Percentiles rank a stretch among this genome's conserved stretches.
These are phyloP conservation scores for Amia ocellicauda DNA, from an alignment of 2,113 vertebrate genomes.

Conservation along the genomic window DNA sequence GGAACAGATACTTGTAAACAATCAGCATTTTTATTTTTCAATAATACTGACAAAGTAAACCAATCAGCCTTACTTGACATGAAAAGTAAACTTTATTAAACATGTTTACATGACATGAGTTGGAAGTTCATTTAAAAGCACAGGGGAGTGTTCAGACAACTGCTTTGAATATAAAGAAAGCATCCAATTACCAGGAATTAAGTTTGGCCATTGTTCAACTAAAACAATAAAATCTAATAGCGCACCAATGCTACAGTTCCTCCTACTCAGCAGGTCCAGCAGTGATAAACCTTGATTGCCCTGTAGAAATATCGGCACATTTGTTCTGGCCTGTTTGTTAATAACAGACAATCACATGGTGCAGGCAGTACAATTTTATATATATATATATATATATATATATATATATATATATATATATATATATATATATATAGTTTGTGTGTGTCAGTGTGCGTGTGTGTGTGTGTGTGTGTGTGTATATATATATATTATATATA, in stretches of 20 bases:
- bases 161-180: constrained; percentile 77
- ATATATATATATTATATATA: constrained; percentile 60
- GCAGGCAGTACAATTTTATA: constrained; percentile 76
- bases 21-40: constrained; percentile 57
- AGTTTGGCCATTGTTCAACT: constrained; percentile 64
- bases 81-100: constrained; percentile 88
- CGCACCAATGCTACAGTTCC: constrained; percentile 75
- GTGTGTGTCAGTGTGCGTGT: constrained; percentile 45
- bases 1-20: constrained; percentile 75
- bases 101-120: constrained; percentile 82
- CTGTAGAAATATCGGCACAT: constrained; percentile 65
- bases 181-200: constrained; percentile 75
- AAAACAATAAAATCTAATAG: constrained; percentile 78
- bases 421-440: no score
- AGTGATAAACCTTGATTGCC: constrained; percentile 58
- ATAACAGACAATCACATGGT: constrained; percentile 78
- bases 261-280: constrained; percentile 79
- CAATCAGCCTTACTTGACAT: constrained; percentile 75
- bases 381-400: constrained; percentile 50
- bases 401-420: constrained; percentile 1
- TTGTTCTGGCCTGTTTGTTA: constrained; percentile 74
- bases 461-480: constrained; percentile 42
- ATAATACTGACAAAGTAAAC: constrained; percentile 65
- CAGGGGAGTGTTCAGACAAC: constrained; percentile 80
- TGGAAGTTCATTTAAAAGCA: constrained; percentile 82